Percentiles rank a stretch among this genome's conserved stretches.
Conservation (phyloP, 2,888 invertebrate species). For the Aphidoletes aphidimyza region DNA sequence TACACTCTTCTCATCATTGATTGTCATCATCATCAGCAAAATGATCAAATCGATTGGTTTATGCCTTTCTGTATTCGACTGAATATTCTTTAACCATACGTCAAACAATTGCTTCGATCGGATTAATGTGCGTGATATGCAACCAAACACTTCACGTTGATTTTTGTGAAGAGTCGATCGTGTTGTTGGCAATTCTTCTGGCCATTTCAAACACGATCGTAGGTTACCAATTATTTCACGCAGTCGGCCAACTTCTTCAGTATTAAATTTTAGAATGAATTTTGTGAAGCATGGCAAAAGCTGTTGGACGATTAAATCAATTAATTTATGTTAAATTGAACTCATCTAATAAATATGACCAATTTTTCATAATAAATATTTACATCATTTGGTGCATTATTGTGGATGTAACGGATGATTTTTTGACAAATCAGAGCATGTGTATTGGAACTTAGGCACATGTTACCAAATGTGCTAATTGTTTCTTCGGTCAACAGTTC, state of each 20-base stretch:
- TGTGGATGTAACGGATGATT: constrained; percentile 62
- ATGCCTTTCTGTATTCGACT: constrained; percentile 58
- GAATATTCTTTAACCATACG: constrained; percentile 63
- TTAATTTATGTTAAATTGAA: not conserved
- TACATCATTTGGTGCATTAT: constrained; percentile 61
- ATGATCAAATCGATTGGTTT: constrained; percentile 77
- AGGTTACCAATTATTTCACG: constrained; percentile 62
- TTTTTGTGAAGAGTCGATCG: constrained; percentile 59
- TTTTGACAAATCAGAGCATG: constrained; percentile 62
- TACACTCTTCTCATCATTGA: constrained; percentile 71
- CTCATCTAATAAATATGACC: too few relatives aligned
- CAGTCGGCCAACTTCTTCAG: not conserved
- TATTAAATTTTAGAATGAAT: constrained; percentile 14
- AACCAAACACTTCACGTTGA: constrained; percentile 63
- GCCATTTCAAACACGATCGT: constrained; percentile 61
- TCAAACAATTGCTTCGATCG: constrained; percentile 64
- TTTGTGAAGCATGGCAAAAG: constrained; percentile 36
- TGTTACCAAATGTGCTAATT: constrained; percentile 63
- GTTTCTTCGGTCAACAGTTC: constrained; percentile 62
- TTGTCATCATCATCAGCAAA: constrained; percentile 73
- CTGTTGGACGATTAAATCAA: not conserved
- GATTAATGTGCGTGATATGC: constrained; percentile 62
- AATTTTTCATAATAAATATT: too few relatives aligned
- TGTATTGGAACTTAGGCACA: constrained; percentile 61
- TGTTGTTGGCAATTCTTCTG: constrained; percentile 39